Evolutionary conservation across 2,113 vertebrate species (phyloP).

Genomic region (Colius striatus): DNA sequence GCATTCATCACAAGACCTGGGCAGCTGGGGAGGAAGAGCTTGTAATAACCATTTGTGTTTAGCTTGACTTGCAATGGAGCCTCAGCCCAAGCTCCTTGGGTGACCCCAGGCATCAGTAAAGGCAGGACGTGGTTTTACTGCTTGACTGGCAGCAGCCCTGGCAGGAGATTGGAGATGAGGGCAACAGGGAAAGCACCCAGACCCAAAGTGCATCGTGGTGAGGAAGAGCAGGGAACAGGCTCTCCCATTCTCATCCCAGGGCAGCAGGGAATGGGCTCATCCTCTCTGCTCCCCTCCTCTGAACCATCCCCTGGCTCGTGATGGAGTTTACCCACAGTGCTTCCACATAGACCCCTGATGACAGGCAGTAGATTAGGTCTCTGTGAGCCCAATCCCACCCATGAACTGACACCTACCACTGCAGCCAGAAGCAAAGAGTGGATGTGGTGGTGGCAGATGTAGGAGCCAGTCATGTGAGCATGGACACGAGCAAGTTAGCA

Average conservation of each 20-base stretch:
- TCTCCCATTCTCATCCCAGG: neutral
- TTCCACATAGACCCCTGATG: neutral
- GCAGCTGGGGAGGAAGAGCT: constrained; percentile 52
- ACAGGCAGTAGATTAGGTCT: neutral
- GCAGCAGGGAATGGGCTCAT: neutral
- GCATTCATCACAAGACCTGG: constrained; percentile 7
- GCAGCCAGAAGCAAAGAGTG: neutral
- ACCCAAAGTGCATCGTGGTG: neutral
- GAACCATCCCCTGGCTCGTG: neutral
- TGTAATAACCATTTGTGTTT: neutral
- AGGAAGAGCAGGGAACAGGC: no score
- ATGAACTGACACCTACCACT: neutral
- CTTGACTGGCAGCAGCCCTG: neutral
- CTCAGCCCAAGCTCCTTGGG: neutral
- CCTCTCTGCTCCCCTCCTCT: neutral
- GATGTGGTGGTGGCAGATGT: neutral
- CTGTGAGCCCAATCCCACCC: neutral
- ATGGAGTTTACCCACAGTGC: neutral
- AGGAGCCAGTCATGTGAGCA: neutral
- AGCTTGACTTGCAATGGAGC: neutral
- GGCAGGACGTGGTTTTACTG: neutral
- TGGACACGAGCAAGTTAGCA: fast-evolving
- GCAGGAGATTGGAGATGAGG: neutral
- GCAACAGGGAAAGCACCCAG: neutral
- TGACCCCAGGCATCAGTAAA: neutral